Evolutionary conservation across 2,888 invertebrate species (phyloP), one percentile per base, ranked within the genome.

Genomic region (Ommatoiulus sabulosus): DNA sequence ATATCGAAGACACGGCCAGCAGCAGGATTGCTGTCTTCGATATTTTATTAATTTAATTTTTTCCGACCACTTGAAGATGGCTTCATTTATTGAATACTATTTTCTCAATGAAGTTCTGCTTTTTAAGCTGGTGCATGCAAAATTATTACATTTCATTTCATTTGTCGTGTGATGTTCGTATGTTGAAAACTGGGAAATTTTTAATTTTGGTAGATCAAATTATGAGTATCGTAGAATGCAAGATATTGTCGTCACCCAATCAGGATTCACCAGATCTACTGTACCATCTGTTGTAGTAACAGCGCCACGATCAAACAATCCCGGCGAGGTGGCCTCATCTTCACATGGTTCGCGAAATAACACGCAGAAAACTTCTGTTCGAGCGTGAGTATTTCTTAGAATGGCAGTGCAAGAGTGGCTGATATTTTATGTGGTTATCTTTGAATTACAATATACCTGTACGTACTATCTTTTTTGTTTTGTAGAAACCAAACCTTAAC

Each of bases 261-360:
- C 72, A 24, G 72, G 8, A 72, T 72, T 72, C 72, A 24, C 72
- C 20, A 72, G 72, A 24, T n/a, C 72, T 72, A 72, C 24, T 72
- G 20, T 72, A 10, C 72, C 72, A 24, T 72, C 72, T 8, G n/a
- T 24, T 10, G 8, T 20, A 20, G 72, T 72, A 72, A 7, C 72
- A 7, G 24, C 24, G 24, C 72, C 72, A 3, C 72, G 7, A 24
- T 10, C 72, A 2, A 72, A 8, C 72, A 72, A 24, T 72, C 1
- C 72, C 10, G 72, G 72, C 7, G 20, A 24, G 24, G 72, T 4
- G 6, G 7, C 24, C 72, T 72, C 72, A 3, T 3, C n/a, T 8
- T 72, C 72, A 8, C 72, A 72, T 24, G 72, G 72, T 24, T 20
- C 24, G 0, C 20, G 72, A 24, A 24, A 24, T 72, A 72, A 24